Conservation (phyloP, 1,140 invertebrate species). For the Drosophila ananassae region DNA sequence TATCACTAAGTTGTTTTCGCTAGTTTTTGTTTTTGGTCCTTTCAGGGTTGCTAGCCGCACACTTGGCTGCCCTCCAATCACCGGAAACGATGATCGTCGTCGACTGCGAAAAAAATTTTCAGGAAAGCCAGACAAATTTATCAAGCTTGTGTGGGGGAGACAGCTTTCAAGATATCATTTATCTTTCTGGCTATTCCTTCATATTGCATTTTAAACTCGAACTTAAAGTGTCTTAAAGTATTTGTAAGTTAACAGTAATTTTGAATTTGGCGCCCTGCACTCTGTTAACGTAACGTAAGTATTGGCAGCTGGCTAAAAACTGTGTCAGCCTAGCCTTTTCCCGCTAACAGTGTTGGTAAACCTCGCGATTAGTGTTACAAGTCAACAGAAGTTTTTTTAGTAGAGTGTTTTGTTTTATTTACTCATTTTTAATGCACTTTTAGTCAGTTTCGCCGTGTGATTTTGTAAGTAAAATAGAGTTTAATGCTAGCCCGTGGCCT, state of each 20-base stretch:
- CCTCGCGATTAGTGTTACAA: background rate
- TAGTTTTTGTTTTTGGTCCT: conserved; percentile 72
- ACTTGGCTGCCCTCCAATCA: conserved; percentile 39
- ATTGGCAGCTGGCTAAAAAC: background rate
- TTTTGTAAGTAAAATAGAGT: conserved; percentile 68
- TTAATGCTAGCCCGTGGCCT: conserved; percentile 27
- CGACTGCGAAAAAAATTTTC: conserved; percentile 17
- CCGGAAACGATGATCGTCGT: conserved; percentile 76
- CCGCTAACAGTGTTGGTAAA: background rate
- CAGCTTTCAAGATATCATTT: conserved; percentile 43
- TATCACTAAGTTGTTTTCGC: conserved; percentile 61
- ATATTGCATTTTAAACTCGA: conserved; percentile 3
- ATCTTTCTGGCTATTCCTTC: conserved; percentile 40
- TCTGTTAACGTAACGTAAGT: background rate
- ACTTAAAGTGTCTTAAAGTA: conserved; percentile 15
- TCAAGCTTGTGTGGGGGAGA: conserved; percentile 58
- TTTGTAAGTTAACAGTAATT: conserved; percentile 14
- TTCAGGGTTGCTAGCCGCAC: conserved; percentile 41
- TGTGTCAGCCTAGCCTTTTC: background rate
- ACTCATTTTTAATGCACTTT: conserved; percentile 66
- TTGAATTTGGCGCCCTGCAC: conserved; percentile 42
- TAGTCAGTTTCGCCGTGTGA: conserved; percentile 46
- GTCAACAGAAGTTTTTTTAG: conserved; percentile 39
- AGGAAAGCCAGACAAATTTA: conserved; percentile 81
- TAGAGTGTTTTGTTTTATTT: conserved; percentile 75